A percentile compares a stretch with the other conserved stretches of the same genome.
These are phyloP conservation scores for Athripsodes cinereus DNA, from an alignment of 2,888 invertebrate genomes.

Conservation along the genomic window DNA sequence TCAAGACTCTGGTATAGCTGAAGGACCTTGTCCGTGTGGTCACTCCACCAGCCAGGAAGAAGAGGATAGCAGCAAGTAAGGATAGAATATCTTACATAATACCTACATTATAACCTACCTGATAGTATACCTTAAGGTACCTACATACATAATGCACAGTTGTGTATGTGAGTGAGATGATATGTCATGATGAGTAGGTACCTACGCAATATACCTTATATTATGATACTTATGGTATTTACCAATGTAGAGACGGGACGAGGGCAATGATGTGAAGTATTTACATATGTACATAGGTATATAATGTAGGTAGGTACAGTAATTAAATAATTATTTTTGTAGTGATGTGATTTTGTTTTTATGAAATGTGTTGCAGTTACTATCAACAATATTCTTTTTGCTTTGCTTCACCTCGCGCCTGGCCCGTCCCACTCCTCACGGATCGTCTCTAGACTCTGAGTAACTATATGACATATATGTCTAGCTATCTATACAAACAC, in stretches of 20 bases:
- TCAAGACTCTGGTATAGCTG: slow-evolving; percentile 72
- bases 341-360: slow-evolving; percentile 27
- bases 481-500: no score
- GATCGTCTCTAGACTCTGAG: background rate
- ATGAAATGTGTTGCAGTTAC: slow-evolving; percentile 24
- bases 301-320: slow-evolving; percentile 5
- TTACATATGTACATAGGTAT: no score
- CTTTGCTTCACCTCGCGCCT: slow-evolving; percentile 18
- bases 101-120: no score
- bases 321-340: slow-evolving; percentile 8
- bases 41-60: slow-evolving; percentile 61
- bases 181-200: no score
- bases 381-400: slow-evolving; percentile 27
- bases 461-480: no score
- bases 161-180: no score
- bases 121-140: no score
- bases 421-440: slow-evolving; percentile 8
- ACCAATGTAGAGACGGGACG: no score
- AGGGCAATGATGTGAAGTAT: no score
- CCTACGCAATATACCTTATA: no score
- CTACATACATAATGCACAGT: no score
- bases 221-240: no score
- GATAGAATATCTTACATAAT: slow-evolving; percentile 21
- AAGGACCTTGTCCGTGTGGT: slow-evolving; percentile 56
- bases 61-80: slow-evolving; percentile 67